These are phyloP conservation scores for Brachionus manjavacas DNA, from an alignment of 1,140 invertebrate species.

Conservation along the genomic window DNA sequence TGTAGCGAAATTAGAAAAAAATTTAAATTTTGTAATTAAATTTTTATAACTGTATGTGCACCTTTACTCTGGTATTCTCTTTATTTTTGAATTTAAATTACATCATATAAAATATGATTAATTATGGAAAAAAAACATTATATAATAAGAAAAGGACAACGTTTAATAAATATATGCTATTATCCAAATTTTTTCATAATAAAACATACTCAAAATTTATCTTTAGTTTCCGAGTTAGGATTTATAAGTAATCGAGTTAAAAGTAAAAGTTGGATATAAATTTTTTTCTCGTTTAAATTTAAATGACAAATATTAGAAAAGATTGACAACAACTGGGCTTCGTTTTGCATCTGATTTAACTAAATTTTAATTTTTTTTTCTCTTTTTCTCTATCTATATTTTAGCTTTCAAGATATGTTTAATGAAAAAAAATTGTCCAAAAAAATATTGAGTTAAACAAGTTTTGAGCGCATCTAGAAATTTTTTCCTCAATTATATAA, in stretches of 20 bases:
- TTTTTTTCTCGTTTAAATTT: neutral
- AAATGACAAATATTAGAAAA: neutral
- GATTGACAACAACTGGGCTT: neutral
- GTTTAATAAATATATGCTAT: neutral
- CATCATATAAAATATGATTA: slow-evolving; percentile 1
- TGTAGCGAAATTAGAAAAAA: neutral
- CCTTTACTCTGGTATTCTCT: neutral
- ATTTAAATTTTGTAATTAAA: slow-evolving; percentile 3
- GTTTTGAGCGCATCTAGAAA: neutral
- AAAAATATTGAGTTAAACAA: neutral
- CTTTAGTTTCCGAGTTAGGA: neutral
- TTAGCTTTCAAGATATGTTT: neutral
- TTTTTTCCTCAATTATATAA: slow-evolving; percentile 12
- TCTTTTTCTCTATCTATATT: neutral
- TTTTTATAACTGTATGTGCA: neutral
- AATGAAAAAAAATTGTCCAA: neutral
- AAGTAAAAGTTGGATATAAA: neutral
- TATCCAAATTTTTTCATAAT: neutral
- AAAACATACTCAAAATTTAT: neutral
- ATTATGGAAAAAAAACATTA: neutral
- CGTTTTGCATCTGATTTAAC: neutral
- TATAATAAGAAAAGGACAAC: slow-evolving; percentile 4
- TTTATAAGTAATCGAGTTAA: neutral
- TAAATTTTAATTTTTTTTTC: neutral
- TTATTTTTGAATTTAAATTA: neutral